These are phyloP conservation scores for Enteromius paludinosus DNA, from an alignment of 2,797 vertebrate genomes.

Conservation along the genomic window DNA sequence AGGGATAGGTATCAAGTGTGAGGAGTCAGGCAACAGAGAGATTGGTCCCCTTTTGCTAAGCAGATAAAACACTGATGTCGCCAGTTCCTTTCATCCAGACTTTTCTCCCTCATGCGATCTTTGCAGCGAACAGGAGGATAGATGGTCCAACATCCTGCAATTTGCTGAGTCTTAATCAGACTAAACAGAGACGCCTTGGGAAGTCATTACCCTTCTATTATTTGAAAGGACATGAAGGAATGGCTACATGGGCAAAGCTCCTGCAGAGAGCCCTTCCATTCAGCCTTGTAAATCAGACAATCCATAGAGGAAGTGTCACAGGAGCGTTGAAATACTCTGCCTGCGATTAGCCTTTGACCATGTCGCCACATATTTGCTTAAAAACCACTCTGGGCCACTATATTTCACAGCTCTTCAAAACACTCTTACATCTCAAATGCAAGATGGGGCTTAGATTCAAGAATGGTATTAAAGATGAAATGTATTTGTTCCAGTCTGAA, in stretches of 20 bases:
- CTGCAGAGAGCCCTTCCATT: constrained; percentile 55
- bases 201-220: constrained; percentile 67
- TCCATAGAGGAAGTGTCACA: constrained; percentile 51
- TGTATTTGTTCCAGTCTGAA: constrained; percentile 7
- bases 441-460: constrained; percentile 23
- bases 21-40: background rate
- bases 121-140: constrained; percentile 47
- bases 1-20: constrained; percentile 11
- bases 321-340: constrained; percentile 57
- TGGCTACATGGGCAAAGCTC: constrained; percentile 55
- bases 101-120: constrained; percentile 31
- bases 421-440: constrained; percentile 19
- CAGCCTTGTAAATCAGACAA: constrained; percentile 58
- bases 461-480: constrained; percentile 23
- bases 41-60: constrained; percentile 7
- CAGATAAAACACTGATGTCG: constrained; percentile 27
- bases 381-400: constrained; percentile 54
- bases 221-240: constrained; percentile 63
- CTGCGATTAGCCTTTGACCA: constrained; percentile 64
- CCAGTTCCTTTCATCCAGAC: constrained; percentile 15
- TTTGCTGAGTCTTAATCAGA: constrained; percentile 61
- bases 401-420: constrained; percentile 45
- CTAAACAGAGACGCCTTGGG: constrained; percentile 63
- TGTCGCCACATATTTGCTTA: constrained; percentile 60
- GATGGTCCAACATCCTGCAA: constrained; percentile 53